Base-by-base conservation (phyloP, 2,797 vertebrate species). In the Clarias pachynema region DNA sequence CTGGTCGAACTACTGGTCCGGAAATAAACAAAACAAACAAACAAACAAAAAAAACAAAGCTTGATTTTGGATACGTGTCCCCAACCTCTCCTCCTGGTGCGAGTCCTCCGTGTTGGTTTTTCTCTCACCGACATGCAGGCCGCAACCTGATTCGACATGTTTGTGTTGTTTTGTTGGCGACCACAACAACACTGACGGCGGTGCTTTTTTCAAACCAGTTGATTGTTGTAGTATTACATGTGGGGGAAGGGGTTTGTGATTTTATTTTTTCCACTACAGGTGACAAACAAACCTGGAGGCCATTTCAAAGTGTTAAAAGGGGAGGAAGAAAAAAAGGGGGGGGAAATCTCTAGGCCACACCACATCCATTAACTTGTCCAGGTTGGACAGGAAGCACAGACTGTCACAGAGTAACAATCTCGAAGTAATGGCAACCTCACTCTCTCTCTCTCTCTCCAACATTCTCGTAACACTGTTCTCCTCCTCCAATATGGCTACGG, bases 401-500 rank as follows among this genome's bases (percentile, higher is more conserved):
- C 29, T 37, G 44, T 68, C 22, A 22, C 24, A 14, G 29, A 40
- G 63, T 7, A 69, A 34, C 53, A 37, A 70, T 72, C 49, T 15
- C n/a, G 5, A 77, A 84, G 77, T 65, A 80, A 86, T 78, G 84
- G 29, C n/a, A 74, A 66, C 12, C 69, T 16, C 69, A 40, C n/a
- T n/a, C n/a, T n/a, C n/a, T n/a, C 57, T n/a, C 66, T 34, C 40
- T 57, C 40, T 40, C 59, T 68, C 73, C 3, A 22, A 2, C 62
- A 29, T 44, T 73, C 57, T 26, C 83, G 88, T 20, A 74, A 44
- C 93, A 92, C 92, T 87, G 91, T 90, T 91, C 90, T 89, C 91
- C 91, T 93, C 91, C 90, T 91, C 6, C 1, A 85, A 83, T 74
- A 90, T 68, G 24, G 82, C 73, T 57, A 60, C 79, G 40, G 81